Evolutionary conservation across 2,113 vertebrate genomes (phyloP).

Genomic region (Macquaria ambigua): DNA sequence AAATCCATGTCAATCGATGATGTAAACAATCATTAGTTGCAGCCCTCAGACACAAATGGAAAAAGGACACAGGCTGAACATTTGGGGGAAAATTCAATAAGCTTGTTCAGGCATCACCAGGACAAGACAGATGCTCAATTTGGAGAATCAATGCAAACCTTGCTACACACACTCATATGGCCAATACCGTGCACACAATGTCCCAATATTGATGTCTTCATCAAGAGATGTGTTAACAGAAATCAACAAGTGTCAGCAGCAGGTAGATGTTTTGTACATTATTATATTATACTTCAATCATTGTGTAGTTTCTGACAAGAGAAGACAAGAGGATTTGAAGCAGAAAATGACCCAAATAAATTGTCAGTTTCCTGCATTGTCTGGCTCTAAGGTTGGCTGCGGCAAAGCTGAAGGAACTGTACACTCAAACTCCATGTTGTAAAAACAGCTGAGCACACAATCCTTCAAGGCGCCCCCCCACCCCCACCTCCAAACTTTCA

Average conservation of each 20-base stretch:
- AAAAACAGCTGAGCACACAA: constrained; percentile 50
- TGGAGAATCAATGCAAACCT: constrained; percentile 36
- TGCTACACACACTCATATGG: neutral
- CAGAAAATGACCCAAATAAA: neutral
- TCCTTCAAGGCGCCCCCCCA: neutral
- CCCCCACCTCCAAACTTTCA: neutral
- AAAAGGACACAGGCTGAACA: constrained; percentile 6
- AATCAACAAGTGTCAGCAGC: constrained; percentile 17
- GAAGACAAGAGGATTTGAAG: neutral
- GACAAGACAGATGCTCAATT: constrained; percentile 44
- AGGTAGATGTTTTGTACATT: neutral
- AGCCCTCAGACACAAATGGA: neutral
- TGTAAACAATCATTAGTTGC: neutral
- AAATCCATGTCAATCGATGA: neutral
- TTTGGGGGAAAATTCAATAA: constrained; percentile 43
- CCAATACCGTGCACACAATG: neutral
- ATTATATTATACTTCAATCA: neutral
- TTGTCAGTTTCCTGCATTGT: neutral
- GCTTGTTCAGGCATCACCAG: constrained; percentile 33
- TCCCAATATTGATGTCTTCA: constrained; percentile 16
- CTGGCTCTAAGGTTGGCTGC: neutral
- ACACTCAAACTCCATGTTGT: constrained; percentile 28
- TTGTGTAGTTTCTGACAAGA: neutral
- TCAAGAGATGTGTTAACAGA: neutral
- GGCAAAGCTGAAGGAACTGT: constrained; percentile 1